Conservation (phyloP, 2,113 vertebrate genomes). For the Mormyrus iriodes region DNA sequence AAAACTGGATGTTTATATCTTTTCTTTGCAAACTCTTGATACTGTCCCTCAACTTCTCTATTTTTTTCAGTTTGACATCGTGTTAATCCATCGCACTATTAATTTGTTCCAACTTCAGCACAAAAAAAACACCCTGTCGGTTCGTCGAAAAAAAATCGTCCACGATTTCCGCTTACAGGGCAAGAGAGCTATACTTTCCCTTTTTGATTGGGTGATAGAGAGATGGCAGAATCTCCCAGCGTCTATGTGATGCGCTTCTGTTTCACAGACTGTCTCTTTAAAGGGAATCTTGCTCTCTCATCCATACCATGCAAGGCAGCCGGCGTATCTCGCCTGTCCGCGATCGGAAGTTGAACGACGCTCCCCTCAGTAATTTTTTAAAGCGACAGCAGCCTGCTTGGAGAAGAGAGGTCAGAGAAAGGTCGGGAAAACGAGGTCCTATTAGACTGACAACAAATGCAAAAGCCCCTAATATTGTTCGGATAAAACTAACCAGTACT, state of each 20-base stretch:
- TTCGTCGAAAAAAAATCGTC: slow-evolving; percentile 47
- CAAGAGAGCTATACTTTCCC: slow-evolving; percentile 51
- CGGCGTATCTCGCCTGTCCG: slow-evolving; percentile 52
- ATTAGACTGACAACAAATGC: slow-evolving; percentile 58
- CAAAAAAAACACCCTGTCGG: slow-evolving; percentile 42
- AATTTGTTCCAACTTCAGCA: slow-evolving; percentile 51
- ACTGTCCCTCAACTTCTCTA: slow-evolving; percentile 26
- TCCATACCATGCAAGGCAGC: slow-evolving; percentile 45
- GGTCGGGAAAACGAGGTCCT: slow-evolving; percentile 73
- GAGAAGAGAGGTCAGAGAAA: slow-evolving; percentile 78
- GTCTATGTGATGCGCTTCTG: slow-evolving; percentile 49
- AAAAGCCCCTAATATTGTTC: slow-evolving; percentile 51
- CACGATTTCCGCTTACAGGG: slow-evolving; percentile 50
- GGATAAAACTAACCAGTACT: slow-evolving; percentile 42
- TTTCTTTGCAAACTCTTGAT: slow-evolving; percentile 19
- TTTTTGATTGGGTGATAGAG: slow-evolving; percentile 41
- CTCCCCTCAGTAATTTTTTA: slow-evolving; percentile 71
- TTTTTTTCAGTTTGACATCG: slow-evolving; percentile 37
- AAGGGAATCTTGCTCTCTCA: slow-evolving; percentile 60
- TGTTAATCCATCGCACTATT: slow-evolving; percentile 44
- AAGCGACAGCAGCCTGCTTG: slow-evolving; percentile 78
- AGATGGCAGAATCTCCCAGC: slow-evolving; percentile 45
- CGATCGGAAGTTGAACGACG: slow-evolving; percentile 67
- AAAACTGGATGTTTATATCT: slow-evolving; percentile 12
- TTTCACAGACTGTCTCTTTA: slow-evolving; percentile 63